A percentile compares a stretch with the other conserved stretches of the same genome.
These are phyloP conservation scores for Meganola albula DNA, from an alignment of 2,888 invertebrate species.

Conservation along the genomic window DNA sequence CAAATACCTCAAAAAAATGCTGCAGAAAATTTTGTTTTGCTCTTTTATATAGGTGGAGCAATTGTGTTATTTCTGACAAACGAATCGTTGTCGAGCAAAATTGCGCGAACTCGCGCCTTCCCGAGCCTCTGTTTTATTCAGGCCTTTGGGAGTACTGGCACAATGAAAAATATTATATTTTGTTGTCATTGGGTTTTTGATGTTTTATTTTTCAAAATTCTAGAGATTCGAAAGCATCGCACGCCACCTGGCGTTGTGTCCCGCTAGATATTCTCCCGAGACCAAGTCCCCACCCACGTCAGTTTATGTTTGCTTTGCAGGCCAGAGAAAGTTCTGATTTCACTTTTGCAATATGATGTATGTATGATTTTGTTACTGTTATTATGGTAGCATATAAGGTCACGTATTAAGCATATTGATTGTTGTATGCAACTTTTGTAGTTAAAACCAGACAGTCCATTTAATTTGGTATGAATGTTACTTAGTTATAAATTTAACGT, in stretches of 20 bases:
- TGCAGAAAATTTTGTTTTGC: too few species aligned
- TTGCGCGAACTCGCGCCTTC: slow-evolving; percentile 52
- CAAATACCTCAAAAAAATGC: too few species aligned
- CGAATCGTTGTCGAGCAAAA: slow-evolving; percentile 54
- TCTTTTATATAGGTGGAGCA: too few species aligned
- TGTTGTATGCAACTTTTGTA: too few species aligned
- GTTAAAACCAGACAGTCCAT: too few species aligned
- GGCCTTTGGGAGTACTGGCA: slow-evolving; percentile 57
- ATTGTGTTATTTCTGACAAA: slow-evolving; percentile 43
- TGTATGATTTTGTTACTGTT: too few species aligned
- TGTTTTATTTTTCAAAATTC: slow-evolving; percentile 61
- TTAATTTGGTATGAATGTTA: too few species aligned
- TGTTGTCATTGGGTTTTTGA: slow-evolving; percentile 51
- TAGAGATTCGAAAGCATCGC: slow-evolving; percentile 55
- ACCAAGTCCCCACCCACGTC: slow-evolving; percentile 23
- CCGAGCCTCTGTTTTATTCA: slow-evolving; percentile 67
- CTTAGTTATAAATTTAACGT: too few species aligned
- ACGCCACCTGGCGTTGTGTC: slow-evolving; percentile 49
- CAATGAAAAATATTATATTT: slow-evolving; percentile 66
- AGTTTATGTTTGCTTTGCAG: slow-evolving; percentile 41
- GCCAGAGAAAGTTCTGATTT: slow-evolving; percentile 52
- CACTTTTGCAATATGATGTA: slow-evolving; percentile 51
- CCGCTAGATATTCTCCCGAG: slow-evolving; percentile 35
- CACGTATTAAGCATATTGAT: too few species aligned
- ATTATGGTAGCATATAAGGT: too few species aligned